Percentiles rank a stretch among this genome's conserved stretches.
Conservation (phyloP, 1,140 invertebrate species). For the Nomia melanderi region DNA sequence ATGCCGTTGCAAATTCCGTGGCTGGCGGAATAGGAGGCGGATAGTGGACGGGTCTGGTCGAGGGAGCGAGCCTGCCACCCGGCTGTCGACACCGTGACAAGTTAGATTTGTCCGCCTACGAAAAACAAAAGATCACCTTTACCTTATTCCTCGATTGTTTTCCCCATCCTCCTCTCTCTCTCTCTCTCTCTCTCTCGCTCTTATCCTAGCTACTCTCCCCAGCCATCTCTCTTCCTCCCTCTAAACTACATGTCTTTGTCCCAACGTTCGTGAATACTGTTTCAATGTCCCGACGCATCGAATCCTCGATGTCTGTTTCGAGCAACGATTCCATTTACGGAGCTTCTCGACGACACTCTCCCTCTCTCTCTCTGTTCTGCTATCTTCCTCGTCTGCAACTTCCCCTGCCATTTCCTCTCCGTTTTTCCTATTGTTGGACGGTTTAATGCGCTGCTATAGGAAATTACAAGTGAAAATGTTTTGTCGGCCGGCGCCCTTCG, state of each 20-base stretch:
- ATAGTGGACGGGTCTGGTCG: neutral
- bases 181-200: neutral
- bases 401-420: neutral
- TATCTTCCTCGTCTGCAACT: neutral
- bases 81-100: slow-evolving; percentile 13
- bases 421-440: neutral
- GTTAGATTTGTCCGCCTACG: slow-evolving; percentile 34
- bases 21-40: slow-evolving; percentile 5
- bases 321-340: slow-evolving; percentile 35
- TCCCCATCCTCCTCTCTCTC: neutral
- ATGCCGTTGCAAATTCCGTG: slow-evolving; percentile 54
- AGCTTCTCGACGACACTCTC: neutral
- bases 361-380: neutral
- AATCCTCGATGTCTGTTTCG: slow-evolving; percentile 18
- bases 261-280: neutral
- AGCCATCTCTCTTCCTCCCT: no score
- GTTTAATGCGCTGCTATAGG: slow-evolving; percentile 36
- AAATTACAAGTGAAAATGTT: slow-evolving; percentile 46
- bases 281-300: neutral
- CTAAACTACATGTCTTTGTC: neutral
- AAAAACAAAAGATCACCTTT: slow-evolving; percentile 43
- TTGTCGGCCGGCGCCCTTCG: neutral
- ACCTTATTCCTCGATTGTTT: slow-evolving; percentile 38
- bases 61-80: neutral
- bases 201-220: neutral